phyloP scores from a whole-genome alignment of 2,797 vertebrate species.

The Hyperoplus immaculatus region DNA sequence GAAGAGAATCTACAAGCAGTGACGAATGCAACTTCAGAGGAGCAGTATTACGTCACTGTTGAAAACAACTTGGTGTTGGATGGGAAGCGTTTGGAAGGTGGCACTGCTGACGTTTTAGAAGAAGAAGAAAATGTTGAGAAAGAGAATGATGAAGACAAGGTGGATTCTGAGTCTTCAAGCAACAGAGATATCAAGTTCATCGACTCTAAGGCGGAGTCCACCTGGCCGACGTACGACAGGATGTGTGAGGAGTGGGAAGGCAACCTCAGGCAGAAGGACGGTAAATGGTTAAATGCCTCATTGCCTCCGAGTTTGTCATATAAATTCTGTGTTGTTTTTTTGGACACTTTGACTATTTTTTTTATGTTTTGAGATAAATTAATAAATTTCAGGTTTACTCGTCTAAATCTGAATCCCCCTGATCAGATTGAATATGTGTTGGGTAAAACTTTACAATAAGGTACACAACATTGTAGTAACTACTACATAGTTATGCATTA shows the following conservation, averaged over 20 bases:
- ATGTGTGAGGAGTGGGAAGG: slow-evolving; percentile 56
- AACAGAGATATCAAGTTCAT: slow-evolving; percentile 62
- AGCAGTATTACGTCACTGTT: neutral
- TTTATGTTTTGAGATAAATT: too few species aligned
- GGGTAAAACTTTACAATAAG: too few species aligned
- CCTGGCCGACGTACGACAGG: neutral
- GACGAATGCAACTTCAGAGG: neutral
- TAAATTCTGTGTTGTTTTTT: neutral
- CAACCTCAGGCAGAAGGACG: slow-evolving; percentile 46
- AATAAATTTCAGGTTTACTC: too few species aligned
- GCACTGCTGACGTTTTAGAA: neutral
- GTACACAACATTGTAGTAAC: too few species aligned
- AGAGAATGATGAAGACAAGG: neutral
- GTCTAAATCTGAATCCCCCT: too few species aligned
- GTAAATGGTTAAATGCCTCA: slow-evolving; percentile 55
- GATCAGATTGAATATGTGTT: too few species aligned
- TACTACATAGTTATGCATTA: too few species aligned
- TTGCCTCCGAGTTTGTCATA: neutral
- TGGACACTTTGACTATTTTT: too few species aligned
- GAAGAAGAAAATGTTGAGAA: neutral
- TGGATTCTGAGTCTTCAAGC: slow-evolving; percentile 28
- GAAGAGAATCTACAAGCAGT: neutral
- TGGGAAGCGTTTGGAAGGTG: neutral
- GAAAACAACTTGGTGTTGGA: neutral
- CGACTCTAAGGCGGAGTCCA: slow-evolving; percentile 57